Percentiles rank a stretch among this genome's conserved stretches.
These are phyloP conservation scores for Papilio glaucus DNA, from an alignment of 1,140 invertebrate genomes.

Conservation along the genomic window DNA sequence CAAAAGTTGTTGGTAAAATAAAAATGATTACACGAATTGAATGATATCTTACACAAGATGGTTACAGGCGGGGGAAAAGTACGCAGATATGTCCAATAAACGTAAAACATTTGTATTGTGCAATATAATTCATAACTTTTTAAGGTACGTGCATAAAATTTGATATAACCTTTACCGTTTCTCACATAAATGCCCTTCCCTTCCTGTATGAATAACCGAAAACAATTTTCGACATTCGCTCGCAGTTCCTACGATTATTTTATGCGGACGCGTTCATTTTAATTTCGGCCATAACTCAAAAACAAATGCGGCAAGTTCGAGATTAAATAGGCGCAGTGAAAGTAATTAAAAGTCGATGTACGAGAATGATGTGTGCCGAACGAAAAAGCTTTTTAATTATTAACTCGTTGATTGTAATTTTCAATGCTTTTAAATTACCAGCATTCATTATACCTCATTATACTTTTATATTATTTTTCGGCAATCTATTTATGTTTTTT, in stretches of 20 bases:
- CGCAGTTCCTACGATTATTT: conserved; percentile 21
- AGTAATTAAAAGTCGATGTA: conserved; percentile 24
- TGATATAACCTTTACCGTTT: conserved; percentile 12
- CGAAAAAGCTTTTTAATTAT: conserved; percentile 12
- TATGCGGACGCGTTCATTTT: conserved; percentile 21
- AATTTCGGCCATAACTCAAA: conserved; percentile 21
- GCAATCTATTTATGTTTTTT: neutral
- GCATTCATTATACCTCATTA: no score
- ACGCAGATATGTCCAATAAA: neutral
- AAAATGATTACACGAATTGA: neutral
- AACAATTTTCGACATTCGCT: conserved; percentile 33
- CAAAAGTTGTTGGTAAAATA: neutral
- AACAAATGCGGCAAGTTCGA: conserved; percentile 23
- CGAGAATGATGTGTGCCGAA: conserved; percentile 9
- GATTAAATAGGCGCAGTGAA: conserved; percentile 24
- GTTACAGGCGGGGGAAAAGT: neutral
- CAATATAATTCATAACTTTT: conserved; percentile 23
- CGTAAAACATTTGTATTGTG: conserved; percentile 4
- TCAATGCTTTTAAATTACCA: neutral
- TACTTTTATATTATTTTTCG: neutral
- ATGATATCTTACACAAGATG: neutral
- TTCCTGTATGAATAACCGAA: conserved; percentile 24
- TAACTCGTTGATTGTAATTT: neutral
- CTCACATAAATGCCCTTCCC: neutral
- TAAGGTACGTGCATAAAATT: conserved; percentile 15